phyloP scores from a whole-genome alignment of 2,797 vertebrate genomes.

The Eulemur albifrons region DNA sequence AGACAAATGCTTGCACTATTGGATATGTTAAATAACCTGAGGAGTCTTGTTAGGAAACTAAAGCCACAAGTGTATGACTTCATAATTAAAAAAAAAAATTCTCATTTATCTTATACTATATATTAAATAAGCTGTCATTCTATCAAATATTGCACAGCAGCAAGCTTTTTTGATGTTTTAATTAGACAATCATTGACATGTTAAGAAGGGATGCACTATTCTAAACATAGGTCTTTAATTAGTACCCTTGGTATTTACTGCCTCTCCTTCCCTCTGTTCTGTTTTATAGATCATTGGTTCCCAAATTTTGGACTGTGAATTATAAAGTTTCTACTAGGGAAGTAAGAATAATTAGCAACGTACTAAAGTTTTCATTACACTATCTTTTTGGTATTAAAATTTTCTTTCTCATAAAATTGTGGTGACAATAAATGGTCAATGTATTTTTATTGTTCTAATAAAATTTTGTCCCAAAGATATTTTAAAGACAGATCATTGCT shows the following conservation, averaged over 20 bases:
- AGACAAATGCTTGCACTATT: neutral
- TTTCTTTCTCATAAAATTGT: neutral
- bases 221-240: neutral
- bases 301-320: neutral
- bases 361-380: neutral
- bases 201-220: neutral
- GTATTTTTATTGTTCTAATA: neutral
- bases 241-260: neutral
- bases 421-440: neutral
- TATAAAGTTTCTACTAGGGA: neutral
- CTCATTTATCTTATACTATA: neutral
- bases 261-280: neutral
- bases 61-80: neutral
- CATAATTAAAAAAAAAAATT: neutral
- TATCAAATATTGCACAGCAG: neutral
- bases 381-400: slow-evolving; percentile 12
- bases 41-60: neutral
- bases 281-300: neutral
- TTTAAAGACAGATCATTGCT: neutral
- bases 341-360: neutral
- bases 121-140: neutral
- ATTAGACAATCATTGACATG: slow-evolving; percentile 12
- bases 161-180: neutral
- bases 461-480: neutral
- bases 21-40: neutral